Evolutionary conservation across 2,113 vertebrate species (phyloP).

Genomic region (Centropristis striata): DNA sequence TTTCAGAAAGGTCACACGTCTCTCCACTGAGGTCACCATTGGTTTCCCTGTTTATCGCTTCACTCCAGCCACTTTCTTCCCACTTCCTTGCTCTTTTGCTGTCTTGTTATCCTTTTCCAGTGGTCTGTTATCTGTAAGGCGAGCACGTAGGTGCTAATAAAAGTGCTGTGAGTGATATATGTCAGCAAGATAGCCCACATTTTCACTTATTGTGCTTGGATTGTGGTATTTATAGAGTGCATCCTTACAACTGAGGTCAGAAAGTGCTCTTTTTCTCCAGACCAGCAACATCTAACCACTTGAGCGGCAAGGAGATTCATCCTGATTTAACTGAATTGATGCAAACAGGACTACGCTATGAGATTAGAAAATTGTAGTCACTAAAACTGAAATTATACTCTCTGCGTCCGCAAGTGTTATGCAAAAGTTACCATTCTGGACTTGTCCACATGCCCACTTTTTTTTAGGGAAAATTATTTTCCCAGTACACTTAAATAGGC

Average conservation of each 20-base stretch:
- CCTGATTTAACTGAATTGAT: background rate
- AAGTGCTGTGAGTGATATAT: constrained; percentile 21
- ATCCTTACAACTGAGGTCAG: constrained; percentile 11
- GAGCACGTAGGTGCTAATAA: background rate
- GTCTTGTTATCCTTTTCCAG: constrained; percentile 9
- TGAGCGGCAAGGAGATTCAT: background rate
- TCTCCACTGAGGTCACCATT: constrained; percentile 38
- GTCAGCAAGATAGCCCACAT: background rate
- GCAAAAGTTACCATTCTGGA: too few relatives aligned
- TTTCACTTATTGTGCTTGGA: constrained; percentile 36
- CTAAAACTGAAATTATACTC: too few relatives aligned
- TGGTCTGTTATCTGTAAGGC: constrained; percentile 2
- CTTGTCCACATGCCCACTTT: too few relatives aligned
- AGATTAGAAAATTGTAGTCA: background rate
- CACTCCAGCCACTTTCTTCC: background rate
- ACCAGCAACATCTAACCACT: background rate
- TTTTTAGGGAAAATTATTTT: too few relatives aligned
- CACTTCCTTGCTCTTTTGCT: background rate
- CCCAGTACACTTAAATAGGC: too few relatives aligned
- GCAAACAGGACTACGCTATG: background rate
- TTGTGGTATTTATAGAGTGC: constrained; percentile 37
- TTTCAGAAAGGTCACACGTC: constrained; percentile 53
- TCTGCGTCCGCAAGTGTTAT: too few relatives aligned
- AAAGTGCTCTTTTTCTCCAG: constrained; percentile 5
- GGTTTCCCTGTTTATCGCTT: constrained; percentile 18